Base-by-base conservation (phyloP, 2,113 vertebrate species). In the Aegotheles bennettii region DNA sequence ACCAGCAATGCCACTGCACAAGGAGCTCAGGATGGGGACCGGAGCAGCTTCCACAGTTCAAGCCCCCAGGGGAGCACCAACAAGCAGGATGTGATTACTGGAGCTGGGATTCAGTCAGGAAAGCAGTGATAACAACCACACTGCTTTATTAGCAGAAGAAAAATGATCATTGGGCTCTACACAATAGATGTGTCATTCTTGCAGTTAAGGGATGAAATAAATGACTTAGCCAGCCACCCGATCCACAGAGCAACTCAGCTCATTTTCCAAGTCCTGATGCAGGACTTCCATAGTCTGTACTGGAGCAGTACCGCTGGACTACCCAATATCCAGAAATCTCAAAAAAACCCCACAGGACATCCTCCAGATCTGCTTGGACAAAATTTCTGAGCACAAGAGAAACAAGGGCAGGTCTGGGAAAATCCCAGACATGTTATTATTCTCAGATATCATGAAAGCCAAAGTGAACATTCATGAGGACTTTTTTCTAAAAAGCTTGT, bases 401-500 rank as follows among this genome's bases (percentile, higher is more conserved):
- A 94, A 90, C 48, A 89, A 45, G 13, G 35, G 67, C 13, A 93
- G 35, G 35, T 50, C 92, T 70, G 73, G 56, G 47, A 89, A 94
- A 94, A 93, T 45, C 35, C 35, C 35, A 91, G 81, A 57, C 23
- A 33, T 29, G 24, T 16, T 84, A 35, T 18, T 71, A 14, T 60
- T 84, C 60, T 75, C 69, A 84, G 73, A 89, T 51, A 86, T 20
- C 23, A 54, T 1, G 1, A 60, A 73, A 87, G 36, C 23, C 51
- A 84, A 81, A 78, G 50, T 74, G n/a, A 89, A 78, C 14, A 21
- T 12, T 71, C 36, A 17, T 4, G 8, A 84, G 26, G 19, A 9
- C 16, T 73, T 45, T 63, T 77, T 63, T 35, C 13, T 12, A 53
- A 9, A 43, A 40, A 51, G 2, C 4, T 36, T 69, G 15, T 70